Evolutionary conservation across 1,140 invertebrate species (phyloP).

Genomic region (Chionoecetes opilio): DNA sequence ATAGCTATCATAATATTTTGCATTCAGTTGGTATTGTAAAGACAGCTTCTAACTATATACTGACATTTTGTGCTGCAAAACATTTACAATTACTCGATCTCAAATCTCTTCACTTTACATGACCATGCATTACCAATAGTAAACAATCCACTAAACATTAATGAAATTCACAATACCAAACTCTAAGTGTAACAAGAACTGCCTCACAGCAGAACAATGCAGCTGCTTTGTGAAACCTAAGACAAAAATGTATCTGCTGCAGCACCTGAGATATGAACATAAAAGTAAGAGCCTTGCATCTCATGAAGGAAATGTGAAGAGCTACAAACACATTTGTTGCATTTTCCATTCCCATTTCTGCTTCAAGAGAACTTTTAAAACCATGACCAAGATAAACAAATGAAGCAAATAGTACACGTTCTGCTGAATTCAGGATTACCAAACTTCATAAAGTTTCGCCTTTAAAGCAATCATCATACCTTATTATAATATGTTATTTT

Average conservation of each 20-base stretch:
- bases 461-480: neutral
- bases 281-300: slow-evolving; percentile 56
- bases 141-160: slow-evolving; percentile 55
- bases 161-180: slow-evolving; percentile 69
- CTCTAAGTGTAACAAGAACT: neutral
- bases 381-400: neutral
- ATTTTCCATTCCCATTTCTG: too few species aligned
- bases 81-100: slow-evolving; percentile 42
- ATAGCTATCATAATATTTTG: slow-evolving; percentile 51
- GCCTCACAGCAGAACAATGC: neutral
- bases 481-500: neutral
- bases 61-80: slow-evolving; percentile 66
- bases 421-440: neutral
- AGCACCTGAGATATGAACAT: slow-evolving; percentile 73
- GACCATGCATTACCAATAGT: slow-evolving; percentile 30
- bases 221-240: neutral
- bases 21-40: neutral
- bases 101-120: slow-evolving; percentile 35
- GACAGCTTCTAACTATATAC: slow-evolving; percentile 42
- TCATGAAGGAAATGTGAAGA: slow-evolving; percentile 23
- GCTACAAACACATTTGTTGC: slow-evolving; percentile 39
- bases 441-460: neutral
- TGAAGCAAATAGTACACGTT: neutral
- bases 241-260: slow-evolving; percentile 65
- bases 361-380: neutral